Evolutionary conservation across 2,888 invertebrate genomes (phyloP).

Genomic region (Eurytoma californica): DNA sequence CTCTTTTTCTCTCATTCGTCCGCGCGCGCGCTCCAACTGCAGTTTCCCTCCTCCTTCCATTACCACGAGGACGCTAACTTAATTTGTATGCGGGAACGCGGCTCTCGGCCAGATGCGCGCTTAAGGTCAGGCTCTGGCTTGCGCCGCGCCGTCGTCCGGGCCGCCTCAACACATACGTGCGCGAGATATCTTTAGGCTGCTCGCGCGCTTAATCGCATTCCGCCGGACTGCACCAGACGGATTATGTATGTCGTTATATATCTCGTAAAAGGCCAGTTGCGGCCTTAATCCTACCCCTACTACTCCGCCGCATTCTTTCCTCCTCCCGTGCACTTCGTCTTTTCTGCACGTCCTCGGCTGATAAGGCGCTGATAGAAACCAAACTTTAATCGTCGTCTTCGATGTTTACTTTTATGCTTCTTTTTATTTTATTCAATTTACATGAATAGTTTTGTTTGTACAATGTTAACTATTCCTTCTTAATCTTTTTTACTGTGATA

Average conservation of each 20-base stretch:
- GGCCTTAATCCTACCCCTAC: constrained; percentile 58
- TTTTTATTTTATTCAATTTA: not conserved
- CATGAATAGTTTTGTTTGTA: no score
- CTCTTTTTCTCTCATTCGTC: constrained; percentile 32
- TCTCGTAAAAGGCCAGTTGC: constrained; percentile 52
- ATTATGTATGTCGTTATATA: constrained; percentile 50
- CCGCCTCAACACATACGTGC: constrained; percentile 46
- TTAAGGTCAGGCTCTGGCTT: constrained; percentile 66
- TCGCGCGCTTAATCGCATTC: constrained; percentile 62
- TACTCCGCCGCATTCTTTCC: not conserved
- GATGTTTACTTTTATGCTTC: not conserved
- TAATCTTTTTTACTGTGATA: no score
- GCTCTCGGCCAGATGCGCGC: constrained; percentile 67
- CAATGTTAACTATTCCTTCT: no score
- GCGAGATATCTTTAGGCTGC: constrained; percentile 63
- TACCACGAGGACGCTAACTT: constrained; percentile 70
- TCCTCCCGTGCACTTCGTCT: not conserved
- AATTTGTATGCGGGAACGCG: constrained; percentile 72
- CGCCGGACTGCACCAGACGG: constrained; percentile 58
- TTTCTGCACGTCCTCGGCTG: not conserved
- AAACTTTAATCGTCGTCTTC: no score
- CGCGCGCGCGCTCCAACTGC: constrained; percentile 38
- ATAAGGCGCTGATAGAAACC: not conserved
- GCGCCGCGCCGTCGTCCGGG: constrained; percentile 58
- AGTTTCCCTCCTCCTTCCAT: constrained; percentile 60